phyloP scores from a whole-genome alignment of 2,888 invertebrate genomes.

The Epistrophella euchroma region DNA sequence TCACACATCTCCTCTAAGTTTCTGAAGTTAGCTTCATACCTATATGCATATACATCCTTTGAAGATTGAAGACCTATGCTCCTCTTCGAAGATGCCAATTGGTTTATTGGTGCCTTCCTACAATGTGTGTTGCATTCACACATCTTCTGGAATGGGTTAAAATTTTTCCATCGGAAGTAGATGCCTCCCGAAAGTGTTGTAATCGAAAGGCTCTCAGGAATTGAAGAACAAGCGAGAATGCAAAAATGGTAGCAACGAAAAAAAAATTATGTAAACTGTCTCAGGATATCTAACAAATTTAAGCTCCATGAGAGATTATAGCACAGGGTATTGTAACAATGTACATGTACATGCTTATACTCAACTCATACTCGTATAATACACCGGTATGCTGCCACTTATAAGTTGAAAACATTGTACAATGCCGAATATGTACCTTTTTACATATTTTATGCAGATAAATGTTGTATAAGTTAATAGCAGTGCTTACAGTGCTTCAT shows the following conservation, averaged over 20 bases:
- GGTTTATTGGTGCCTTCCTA: neutral
- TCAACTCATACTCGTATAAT: neutral
- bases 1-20: slow-evolving; percentile 78
- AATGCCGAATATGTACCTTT: too few species aligned
- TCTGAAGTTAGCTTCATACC: slow-evolving; percentile 19
- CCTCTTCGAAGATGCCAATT: slow-evolving; percentile 4
- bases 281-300: slow-evolving; percentile 51
- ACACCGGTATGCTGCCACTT: slow-evolving; percentile 9
- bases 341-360: too few species aligned
- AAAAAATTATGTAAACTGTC: slow-evolving; percentile 33
- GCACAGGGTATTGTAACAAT: slow-evolving; percentile 1
- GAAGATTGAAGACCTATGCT: slow-evolving; percentile 36
- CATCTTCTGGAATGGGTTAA: slow-evolving; percentile 12
- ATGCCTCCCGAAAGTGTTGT: slow-evolving; percentile 36
- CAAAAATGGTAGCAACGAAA: slow-evolving; percentile 24
- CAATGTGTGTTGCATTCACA: slow-evolving; percentile 10
- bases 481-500: too few species aligned
- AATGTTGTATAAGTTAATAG: too few species aligned
- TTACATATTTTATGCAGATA: too few species aligned
- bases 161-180: slow-evolving; percentile 45
- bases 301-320: slow-evolving; percentile 35
- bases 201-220: slow-evolving; percentile 40
- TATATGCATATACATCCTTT: neutral
- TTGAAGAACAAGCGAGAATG: slow-evolving; percentile 10
- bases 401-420: neutral